Conservation (phyloP, 2,888 invertebrate species). For the Cantharis rufa region DNA sequence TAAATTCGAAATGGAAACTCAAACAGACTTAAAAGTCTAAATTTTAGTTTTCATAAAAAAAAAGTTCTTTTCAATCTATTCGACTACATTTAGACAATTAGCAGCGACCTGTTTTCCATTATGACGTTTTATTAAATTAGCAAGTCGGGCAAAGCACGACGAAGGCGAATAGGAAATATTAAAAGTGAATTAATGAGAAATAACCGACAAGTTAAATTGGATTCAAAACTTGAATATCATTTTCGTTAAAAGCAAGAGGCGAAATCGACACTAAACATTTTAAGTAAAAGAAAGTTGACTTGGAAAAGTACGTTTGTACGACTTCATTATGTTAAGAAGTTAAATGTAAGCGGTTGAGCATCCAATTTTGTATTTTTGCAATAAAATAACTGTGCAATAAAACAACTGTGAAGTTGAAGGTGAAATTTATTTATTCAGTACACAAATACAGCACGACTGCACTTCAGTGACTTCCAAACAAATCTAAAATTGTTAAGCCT, state of each 20-base stretch:
- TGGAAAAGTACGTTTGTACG: background rate
- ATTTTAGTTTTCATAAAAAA: background rate
- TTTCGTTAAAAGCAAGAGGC: background rate
- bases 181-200: background rate
- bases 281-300: background rate
- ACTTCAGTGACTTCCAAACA: too few species aligned
- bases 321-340: background rate
- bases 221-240: background rate
- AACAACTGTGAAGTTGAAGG: too few species aligned
- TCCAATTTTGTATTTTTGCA: too few species aligned
- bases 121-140: constrained; percentile 2
- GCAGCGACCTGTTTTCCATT: background rate
- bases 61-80: background rate
- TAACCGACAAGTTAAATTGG: background rate
- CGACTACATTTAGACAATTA: background rate
- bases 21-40: background rate
- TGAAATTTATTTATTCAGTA: too few species aligned
- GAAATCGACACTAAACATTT: background rate
- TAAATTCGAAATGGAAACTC: constrained; percentile 13
- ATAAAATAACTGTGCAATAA: too few species aligned
- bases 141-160: background rate
- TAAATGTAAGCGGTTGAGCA: constrained; percentile 1
- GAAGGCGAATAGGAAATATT: background rate
- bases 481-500: too few species aligned
- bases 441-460: too few species aligned